Evolutionary conservation across 2,888 invertebrate species (phyloP), one percentile per base, ranked within the genome.

Genomic region (Erynnis tages): DNA sequence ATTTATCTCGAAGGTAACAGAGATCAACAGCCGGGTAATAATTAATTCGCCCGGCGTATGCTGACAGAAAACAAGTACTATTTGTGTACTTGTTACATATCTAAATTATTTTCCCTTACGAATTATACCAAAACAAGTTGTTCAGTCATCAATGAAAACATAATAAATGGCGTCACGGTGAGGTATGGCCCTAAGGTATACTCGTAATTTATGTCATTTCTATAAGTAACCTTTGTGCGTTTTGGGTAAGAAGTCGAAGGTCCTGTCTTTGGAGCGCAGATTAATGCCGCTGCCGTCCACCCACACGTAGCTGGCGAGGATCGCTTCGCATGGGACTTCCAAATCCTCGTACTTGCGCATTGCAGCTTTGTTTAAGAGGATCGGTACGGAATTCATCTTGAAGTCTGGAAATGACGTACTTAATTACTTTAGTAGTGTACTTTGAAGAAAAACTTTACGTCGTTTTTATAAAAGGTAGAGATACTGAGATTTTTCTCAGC

Each of bases 271-370:
- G 29, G 92, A 89, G 13, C 95, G 89, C 7, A 95, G 61, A 63
- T 92, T 86, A 66, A 94, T 93, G 0, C 94, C 94, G 0, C 91
- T 91, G 2, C 95, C 95, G 64, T 95, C 95, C 54, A 96, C 91
- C 95, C 95, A 95, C 0, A 95, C 86, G 69, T 95, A 95, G 44
- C 91, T 91, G 10, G 91, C 92, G 53, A 93, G 91, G 4, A 92
- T 77, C 5, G 89, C 79, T 40, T 91, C 90, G 55, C 91, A 91
- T 0, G 92, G 92, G 40, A 92, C 84, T 49, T 92, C 91, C 19
- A 94, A 76, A 55, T 91, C 90, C 65, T 92, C 83, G 72, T 92
- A 92, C 57, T 90, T 91, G 44, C 91, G 84, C 79, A 90, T 83
- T 1, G 88, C 70, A 13, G 82, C 81, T 63, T 90, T 91, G 59